phyloP scores from a whole-genome alignment of 1,140 invertebrate species.

The Procambarus virginalis region DNA sequence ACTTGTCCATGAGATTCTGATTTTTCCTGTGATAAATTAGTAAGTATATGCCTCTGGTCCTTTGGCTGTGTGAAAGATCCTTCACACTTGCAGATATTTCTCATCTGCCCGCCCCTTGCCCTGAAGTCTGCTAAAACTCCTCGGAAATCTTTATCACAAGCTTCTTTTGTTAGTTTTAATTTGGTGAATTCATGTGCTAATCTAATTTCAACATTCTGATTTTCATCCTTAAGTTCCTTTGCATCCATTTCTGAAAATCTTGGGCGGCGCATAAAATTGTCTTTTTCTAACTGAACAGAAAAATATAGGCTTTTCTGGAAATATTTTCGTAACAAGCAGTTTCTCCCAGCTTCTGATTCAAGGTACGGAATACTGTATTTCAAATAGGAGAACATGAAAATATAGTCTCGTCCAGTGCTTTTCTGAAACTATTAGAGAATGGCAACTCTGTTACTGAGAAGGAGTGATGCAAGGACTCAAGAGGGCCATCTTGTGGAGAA shows the following conservation, averaged over 20 bases:
- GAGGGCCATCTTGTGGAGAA: constrained; percentile 71
- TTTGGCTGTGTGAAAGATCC: constrained; percentile 53
- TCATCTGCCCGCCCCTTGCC: constrained; percentile 82
- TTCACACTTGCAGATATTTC: constrained; percentile 44
- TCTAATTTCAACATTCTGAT: constrained; percentile 56
- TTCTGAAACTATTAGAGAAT: constrained; percentile 82
- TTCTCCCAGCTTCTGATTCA: constrained; percentile 87
- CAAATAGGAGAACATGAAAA: constrained; percentile 91
- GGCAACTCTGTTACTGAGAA: constrained; percentile 79
- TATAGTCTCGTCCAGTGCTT: constrained; percentile 83
- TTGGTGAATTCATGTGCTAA: constrained; percentile 83
- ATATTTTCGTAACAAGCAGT: constrained; percentile 84
- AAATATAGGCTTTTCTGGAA: constrained; percentile 88
- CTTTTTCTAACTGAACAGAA: constrained; percentile 77
- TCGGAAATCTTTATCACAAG: constrained; percentile 79
- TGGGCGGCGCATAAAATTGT: constrained; percentile 80
- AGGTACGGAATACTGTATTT: constrained; percentile 90
- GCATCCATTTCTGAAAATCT: constrained; percentile 81
- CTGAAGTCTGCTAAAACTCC: constrained; percentile 88
- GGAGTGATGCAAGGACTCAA: constrained; percentile 9
- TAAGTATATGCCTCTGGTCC: constrained; percentile 3
- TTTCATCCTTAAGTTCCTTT: constrained; percentile 74
- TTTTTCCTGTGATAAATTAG: constrained; percentile 6
- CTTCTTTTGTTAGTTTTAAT: constrained; percentile 81
- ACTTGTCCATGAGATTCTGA: constrained; percentile 16